Percentiles rank a stretch among this genome's conserved stretches.
Evolutionary conservation across 2,113 vertebrate species (phyloP).

Genomic region (Vimba vimba): DNA sequence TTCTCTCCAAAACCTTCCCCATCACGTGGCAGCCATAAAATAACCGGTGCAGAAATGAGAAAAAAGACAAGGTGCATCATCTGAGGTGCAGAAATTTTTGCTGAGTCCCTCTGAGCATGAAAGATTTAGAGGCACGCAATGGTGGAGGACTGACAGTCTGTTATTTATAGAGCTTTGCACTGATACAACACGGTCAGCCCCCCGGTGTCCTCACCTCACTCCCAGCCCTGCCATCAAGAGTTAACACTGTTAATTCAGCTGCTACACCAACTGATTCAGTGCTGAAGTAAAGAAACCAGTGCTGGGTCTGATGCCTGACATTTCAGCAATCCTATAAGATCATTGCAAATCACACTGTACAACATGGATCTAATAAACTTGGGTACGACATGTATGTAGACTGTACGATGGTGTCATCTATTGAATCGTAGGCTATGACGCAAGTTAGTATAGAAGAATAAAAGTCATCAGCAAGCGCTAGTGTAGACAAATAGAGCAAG

Average conservation of each 20-base stretch:
- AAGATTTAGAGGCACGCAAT: conserved; percentile 39
- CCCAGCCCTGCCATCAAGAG: conserved; percentile 16
- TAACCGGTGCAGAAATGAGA: background rate
- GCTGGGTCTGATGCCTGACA: background rate
- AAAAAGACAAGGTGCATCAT: conserved; percentile 25
- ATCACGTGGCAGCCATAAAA: conserved; percentile 18
- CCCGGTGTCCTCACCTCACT: background rate
- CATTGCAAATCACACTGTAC: too few species aligned
- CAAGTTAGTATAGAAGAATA: too few species aligned
- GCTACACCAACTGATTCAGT: background rate
- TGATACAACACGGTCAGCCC: conserved; percentile 7
- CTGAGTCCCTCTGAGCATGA: conserved; percentile 44
- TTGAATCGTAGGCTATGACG: too few species aligned
- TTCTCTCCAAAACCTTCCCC: background rate
- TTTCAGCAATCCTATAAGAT: too few species aligned
- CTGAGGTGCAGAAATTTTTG: conserved; percentile 30
- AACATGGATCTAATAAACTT: too few species aligned
- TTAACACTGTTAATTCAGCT: conserved; percentile 17
- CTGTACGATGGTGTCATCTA: too few species aligned
- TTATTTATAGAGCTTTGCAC: conserved; percentile 50
- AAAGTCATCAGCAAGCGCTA: too few species aligned
- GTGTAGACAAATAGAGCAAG: too few species aligned
- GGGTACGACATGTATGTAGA: too few species aligned
- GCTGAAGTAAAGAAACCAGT: background rate
- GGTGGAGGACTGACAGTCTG: conserved; percentile 28